A percentile compares a stretch with the other conserved stretches of the same genome.
Evolutionary conservation across 1,140 invertebrate species (phyloP).

Genomic region (Sinella curviseta): DNA sequence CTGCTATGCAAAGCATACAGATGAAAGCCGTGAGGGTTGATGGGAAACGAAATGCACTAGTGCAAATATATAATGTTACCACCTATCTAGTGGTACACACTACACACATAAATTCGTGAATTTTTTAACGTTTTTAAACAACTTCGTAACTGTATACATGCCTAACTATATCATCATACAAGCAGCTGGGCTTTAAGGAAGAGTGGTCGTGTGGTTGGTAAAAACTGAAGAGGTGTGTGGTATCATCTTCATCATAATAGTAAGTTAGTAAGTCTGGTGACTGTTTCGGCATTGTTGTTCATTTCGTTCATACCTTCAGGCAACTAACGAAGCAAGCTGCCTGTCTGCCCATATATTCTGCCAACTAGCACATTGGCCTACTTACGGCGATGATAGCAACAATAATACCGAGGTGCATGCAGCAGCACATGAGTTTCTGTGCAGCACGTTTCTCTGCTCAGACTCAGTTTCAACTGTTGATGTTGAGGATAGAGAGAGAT

Average conservation of each 20-base stretch:
- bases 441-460: not conserved
- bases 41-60: no score
- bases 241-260: not conserved
- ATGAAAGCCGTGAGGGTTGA: no score
- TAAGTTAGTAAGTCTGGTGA: no score
- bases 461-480: not conserved
- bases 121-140: not conserved
- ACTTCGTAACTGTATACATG: not conserved
- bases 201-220: not conserved
- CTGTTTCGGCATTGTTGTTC: not conserved
- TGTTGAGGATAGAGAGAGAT: no score
- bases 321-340: not conserved
- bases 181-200: not conserved
- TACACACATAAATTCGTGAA: not conserved
- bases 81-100: no score
- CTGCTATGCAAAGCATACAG: no score
- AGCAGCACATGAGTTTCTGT: not conserved
- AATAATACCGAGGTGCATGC: slow-evolving; percentile 1
- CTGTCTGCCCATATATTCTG: slow-evolving; percentile 17
- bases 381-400: not conserved
- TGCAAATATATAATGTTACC: no score
- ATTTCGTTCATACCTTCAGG: not conserved
- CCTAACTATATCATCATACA: not conserved
- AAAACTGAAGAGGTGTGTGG: not conserved
- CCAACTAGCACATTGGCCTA: slow-evolving; percentile 31